Base-by-base conservation (phyloP, 2,113 vertebrate species). In the Polyodon spathula region DNA sequence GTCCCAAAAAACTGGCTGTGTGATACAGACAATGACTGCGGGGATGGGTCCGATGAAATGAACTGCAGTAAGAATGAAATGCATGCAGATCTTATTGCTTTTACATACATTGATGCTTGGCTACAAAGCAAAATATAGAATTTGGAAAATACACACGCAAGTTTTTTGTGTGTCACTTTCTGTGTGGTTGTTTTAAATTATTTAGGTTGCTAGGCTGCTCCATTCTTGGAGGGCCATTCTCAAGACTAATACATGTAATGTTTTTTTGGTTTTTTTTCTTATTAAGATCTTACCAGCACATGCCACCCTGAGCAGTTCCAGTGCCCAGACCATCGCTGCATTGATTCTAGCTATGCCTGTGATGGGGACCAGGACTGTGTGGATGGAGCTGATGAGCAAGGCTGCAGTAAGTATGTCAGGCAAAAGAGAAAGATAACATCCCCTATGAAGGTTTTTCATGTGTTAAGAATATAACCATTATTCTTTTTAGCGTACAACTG, bases 21-120 rank as follows among this genome's bases (percentile, higher is more conserved):
- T 58, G 96, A 99, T 80, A 97, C 94, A 4, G 96, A 98, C 71
- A 99, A 99, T n/a, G 96, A 99, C 65, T 99, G 96, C 54, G 89
- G 82, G 0, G 95, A 99, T 59, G 81, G 94, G 58, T 99, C 96
- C 4, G 96, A 99, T 78, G 95, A 99, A 79, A 82, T 72, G 46
- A 82, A 93, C 72, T 99, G 96, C 56, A 67, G 96, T 97, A 76
- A 90, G 92, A 76, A 10, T 59, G 8, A 17, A 42, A 9, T 17
- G 8, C 14, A 8, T 4, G 14, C 12, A 50, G 5, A 6, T 2
- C 10, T 50, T 6, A 50, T n/a, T n/a, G 1, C 12, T 14, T 50
- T 50, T 27, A 27, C 27, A 27, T 27, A 3, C 27, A 27, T 27
- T 27, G 27, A 27, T 27, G 27, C 27, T 27, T 27, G 27, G 27